A percentile compares a stretch with the other conserved stretches of the same genome.
These are phyloP conservation scores for Channa maculata DNA, from an alignment of 2,113 vertebrate species.

Conservation along the genomic window DNA sequence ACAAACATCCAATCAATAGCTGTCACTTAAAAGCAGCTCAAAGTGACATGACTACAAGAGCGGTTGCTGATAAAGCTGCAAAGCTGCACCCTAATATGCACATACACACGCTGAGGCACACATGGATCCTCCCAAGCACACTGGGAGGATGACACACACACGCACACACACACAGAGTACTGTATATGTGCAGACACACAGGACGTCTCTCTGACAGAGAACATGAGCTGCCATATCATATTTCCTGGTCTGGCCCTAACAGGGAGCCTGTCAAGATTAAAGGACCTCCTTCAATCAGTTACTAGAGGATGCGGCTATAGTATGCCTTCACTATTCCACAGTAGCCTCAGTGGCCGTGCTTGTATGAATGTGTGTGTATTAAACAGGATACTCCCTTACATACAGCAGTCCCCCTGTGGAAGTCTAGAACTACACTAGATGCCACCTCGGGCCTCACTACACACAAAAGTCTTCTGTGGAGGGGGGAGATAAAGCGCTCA, in stretches of 20 bases:
- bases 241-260: conserved; percentile 71
- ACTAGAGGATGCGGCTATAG: conserved; percentile 43
- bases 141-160: conserved; percentile 1
- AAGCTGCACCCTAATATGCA: conserved; percentile 41
- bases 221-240: conserved; percentile 73
- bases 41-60: conserved; percentile 60
- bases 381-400: conserved; percentile 20
- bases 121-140: conserved; percentile 12
- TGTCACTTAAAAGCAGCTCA: conserved; percentile 77
- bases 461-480: conserved; percentile 65
- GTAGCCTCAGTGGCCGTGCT: not conserved
- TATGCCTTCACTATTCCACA: conserved; percentile 26
- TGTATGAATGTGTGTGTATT: conserved; percentile 20
- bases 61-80: conserved; percentile 49
- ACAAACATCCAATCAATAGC: conserved; percentile 71
- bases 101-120: conserved; percentile 21
- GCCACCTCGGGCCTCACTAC: conserved; percentile 51
- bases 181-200: conserved; percentile 9
- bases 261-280: conserved; percentile 75
- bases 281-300: conserved; percentile 71
- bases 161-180: not conserved
- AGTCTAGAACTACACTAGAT: conserved; percentile 44
- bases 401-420: conserved; percentile 18
- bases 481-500: conserved; percentile 74
- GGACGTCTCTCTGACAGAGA: conserved; percentile 50